phyloP scores from a whole-genome alignment of 2,888 invertebrate species.

The Enchytraeus crypticus region DNA sequence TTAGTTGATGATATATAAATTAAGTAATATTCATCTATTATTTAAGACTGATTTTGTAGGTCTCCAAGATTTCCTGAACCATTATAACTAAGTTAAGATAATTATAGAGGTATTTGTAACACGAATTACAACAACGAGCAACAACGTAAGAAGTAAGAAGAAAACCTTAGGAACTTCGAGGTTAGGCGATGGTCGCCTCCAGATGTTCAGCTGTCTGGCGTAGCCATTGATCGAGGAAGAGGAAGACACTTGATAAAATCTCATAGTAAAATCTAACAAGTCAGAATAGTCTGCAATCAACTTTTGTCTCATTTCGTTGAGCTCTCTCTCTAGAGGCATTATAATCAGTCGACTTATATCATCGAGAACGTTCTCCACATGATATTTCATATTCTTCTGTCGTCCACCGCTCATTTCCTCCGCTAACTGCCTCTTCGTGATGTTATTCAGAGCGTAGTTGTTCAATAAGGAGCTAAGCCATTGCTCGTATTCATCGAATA shows the following conservation, averaged over 20 bases:
- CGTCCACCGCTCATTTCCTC: background rate
- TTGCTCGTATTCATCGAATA: slow-evolving; percentile 5
- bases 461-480: slow-evolving; percentile 3
- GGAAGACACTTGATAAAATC: background rate
- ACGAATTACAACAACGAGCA: too few relatives aligned
- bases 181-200: slow-evolving; percentile 8
- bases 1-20: too few relatives aligned
- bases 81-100: too few relatives aligned
- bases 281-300: background rate
- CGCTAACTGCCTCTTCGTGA: slow-evolving; percentile 2
- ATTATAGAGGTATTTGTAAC: too few relatives aligned
- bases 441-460: background rate
- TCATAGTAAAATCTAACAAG: background rate
- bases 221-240: background rate
- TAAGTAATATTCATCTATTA: too few relatives aligned
- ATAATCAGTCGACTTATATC: slow-evolving; percentile 10
- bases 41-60: too few relatives aligned
- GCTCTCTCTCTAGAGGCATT: background rate
- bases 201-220: slow-evolving; percentile 5
- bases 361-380: background rate
- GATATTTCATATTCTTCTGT: background rate
- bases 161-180: slow-evolving; percentile 11
- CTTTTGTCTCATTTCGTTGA: background rate
- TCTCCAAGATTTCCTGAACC: too few relatives aligned
- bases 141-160: too few relatives aligned